Evolutionary conservation across 2,888 invertebrate genomes (phyloP).

Genomic region (Parapristionchus giblindavisi): DNA sequence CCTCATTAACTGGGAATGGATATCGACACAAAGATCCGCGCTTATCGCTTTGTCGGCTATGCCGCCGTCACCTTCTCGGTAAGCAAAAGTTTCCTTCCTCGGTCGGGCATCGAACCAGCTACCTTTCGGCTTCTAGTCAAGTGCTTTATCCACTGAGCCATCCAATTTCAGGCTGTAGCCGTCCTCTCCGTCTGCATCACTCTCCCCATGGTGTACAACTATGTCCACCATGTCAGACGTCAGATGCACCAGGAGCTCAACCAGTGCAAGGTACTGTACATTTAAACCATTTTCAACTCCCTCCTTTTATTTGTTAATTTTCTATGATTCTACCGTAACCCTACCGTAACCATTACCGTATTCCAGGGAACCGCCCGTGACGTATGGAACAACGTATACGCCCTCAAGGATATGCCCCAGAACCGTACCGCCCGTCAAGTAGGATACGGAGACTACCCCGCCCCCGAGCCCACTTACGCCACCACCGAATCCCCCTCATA

Average conservation of each 20-base stretch:
- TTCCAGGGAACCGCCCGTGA: constrained; percentile 55
- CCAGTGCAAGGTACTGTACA: constrained; percentile 45
- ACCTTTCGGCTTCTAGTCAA: background rate
- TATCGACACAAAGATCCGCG: constrained; percentile 61
- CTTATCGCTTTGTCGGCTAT: constrained; percentile 61
- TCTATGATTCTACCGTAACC: no score
- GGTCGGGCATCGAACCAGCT: background rate
- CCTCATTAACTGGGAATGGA: constrained; percentile 45
- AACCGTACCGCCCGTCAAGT: constrained; percentile 57
- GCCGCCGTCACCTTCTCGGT: constrained; percentile 59
- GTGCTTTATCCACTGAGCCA: background rate
- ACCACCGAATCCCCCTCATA: background rate
- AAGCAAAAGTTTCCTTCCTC: background rate
- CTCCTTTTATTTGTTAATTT: background rate
- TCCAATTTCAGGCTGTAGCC: constrained; percentile 47
- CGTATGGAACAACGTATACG: constrained; percentile 57
- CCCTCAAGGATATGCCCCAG: constrained; percentile 52
- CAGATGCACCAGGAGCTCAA: constrained; percentile 60
- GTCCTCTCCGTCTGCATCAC: constrained; percentile 60
- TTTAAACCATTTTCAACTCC: background rate
- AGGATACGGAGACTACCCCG: constrained; percentile 33
- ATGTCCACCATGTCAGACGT: constrained; percentile 57
- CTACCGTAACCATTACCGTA: background rate
- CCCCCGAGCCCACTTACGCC: background rate
- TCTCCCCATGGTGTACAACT: constrained; percentile 62